Base-by-base conservation (phyloP, 2,797 vertebrate genomes). In the Acropternis orthonyx region DNA sequence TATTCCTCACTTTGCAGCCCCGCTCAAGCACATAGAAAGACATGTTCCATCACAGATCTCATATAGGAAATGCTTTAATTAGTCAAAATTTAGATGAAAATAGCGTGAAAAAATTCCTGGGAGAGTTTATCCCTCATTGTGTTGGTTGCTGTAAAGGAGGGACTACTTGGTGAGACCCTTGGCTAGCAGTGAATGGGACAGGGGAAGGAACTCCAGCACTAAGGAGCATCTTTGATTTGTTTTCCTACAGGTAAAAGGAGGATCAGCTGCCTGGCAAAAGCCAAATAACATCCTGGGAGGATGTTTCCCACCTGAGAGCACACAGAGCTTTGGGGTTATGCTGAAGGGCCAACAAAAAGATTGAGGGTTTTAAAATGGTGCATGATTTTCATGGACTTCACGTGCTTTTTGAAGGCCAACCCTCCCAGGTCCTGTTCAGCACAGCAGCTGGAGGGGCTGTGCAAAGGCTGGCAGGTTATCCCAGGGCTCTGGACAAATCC, bases 341-440 rank as follows among this genome's bases (percentile, higher is more conserved):
- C 48, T 46, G 56, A 59, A 73, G 10, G 30, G 17, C 36, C 49
- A 51, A 19, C 3, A 18, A 7, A 20, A 68, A 83, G 21, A 34
- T 0, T 1, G 36, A 61, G 16, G 5, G 32, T 78, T 78, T 66
- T 6, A 72, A 66, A 72, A 36, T 1, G 5, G 14, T 16, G 9
- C 1, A 0, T 10, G 3, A 27, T 41, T 81, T 86, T 15, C 11
- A 24, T 4, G 20, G 14, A 54, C 5, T 46, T 80, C 6, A 0
- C 32, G 46, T 48, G n/a, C 14, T 62, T 77, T 62, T 58, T 62
- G 59, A 79, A 68, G 69, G 80, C 48, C 51, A 9, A 14, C 10
- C 15, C 56, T 22, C n/a, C 39, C 11, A 7, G 26, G 34, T 21
- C 46, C 34, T 75, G 15, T 21, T 21, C 77, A 63, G 39, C 23